Conservation (phyloP, 2,888 invertebrate genomes). For the Hydriomena furcata region DNA sequence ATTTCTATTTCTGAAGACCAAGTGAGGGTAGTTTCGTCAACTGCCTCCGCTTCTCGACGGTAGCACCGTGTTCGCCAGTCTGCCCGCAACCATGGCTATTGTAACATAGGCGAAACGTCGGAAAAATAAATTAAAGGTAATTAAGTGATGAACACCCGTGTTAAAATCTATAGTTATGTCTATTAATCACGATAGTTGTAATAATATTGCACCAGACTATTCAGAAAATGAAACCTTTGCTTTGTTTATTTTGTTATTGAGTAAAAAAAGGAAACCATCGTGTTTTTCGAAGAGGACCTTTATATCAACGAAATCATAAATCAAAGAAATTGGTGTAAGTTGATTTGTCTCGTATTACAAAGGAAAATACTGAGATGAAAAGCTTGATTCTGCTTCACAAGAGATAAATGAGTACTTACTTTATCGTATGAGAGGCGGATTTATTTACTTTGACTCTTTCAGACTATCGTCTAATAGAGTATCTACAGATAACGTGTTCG, state of each 20-base stretch:
- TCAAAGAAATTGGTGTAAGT: slow-evolving; percentile 3
- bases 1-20: no score
- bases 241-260: not conserved
- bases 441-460: slow-evolving; percentile 26
- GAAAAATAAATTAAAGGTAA: no score
- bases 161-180: no score
- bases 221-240: not conserved
- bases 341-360: slow-evolving; percentile 7
- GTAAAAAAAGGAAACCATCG: not conserved
- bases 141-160: no score
- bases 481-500: slow-evolving; percentile 25
- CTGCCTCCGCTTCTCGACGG: no score
- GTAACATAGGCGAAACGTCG: no score
- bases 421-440: slow-evolving; percentile 18
- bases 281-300: not conserved
- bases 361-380: slow-evolving; percentile 4
- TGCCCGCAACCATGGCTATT: no score
- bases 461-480: slow-evolving; percentile 19
- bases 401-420: slow-evolving; percentile 12
- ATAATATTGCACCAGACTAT: no score
- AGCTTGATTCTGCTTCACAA: slow-evolving; percentile 1
- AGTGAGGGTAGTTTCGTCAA: no score
- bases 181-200: no score
- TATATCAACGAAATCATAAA: not conserved
- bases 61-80: no score